These are phyloP conservation scores for Porites australiensis DNA, from an alignment of 64 coral and sea anemone genomes.

Conservation along the genomic window DNA sequence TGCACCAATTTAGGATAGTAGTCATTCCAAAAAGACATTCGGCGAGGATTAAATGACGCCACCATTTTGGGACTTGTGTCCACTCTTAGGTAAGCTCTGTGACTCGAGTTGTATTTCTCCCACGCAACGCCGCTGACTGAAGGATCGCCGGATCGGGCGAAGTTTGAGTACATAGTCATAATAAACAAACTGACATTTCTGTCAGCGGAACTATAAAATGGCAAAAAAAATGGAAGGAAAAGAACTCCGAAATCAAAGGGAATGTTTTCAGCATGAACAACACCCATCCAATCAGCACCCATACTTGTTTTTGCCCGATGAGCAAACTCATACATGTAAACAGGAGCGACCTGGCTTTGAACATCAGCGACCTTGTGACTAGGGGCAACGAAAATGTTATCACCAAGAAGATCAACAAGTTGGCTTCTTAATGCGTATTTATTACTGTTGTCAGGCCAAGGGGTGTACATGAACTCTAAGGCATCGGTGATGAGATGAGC, in stretches of 20 bases:
- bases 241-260: neutral
- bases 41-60: slow-evolving; percentile 41
- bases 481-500: neutral
- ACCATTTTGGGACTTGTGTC: slow-evolving; percentile 26
- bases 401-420: slow-evolving; percentile 43
- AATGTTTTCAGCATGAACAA: slow-evolving; percentile 27
- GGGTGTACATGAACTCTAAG: no score
- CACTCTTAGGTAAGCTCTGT: slow-evolving; percentile 57
- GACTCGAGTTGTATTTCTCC: neutral
- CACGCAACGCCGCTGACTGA: no score
- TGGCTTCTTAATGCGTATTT: slow-evolving; percentile 41
- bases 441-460: neutral
- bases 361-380: slow-evolving; percentile 60
- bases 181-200: no score
- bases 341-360: slow-evolving; percentile 36
- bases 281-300: slow-evolving; percentile 20
- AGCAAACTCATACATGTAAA: no score
- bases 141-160: no score
- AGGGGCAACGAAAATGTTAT: slow-evolving; percentile 57
- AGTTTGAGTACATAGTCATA: no score
- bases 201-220: slow-evolving; percentile 4
- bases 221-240: no score
- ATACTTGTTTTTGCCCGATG: slow-evolving; percentile 18
- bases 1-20: slow-evolving; percentile 69
- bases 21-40: slow-evolving; percentile 72